Conservation (phyloP, 2,113 vertebrate species). For the Rhombomys opimus region DNA sequence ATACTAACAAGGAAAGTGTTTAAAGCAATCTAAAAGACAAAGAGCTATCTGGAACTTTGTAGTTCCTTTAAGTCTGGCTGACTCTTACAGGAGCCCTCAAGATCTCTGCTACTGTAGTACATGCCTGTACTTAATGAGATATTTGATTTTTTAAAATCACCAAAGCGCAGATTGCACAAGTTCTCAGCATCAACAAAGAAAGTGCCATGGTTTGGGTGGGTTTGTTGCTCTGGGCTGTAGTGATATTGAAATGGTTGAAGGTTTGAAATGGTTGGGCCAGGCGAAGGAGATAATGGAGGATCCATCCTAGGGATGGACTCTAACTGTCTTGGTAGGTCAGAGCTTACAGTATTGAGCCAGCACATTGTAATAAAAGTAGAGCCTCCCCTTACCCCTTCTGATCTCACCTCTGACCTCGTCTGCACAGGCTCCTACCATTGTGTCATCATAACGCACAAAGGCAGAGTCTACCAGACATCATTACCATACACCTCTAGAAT, state of each 20-base stretch:
- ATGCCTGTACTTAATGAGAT: no score
- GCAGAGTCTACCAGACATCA: no score
- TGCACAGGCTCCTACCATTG: background rate
- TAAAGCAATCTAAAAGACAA: background rate
- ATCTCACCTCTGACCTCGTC: background rate
- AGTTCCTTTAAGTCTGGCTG: background rate
- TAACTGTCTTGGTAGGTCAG: background rate
- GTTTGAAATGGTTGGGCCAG: background rate
- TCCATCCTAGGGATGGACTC: background rate
- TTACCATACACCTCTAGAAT: background rate
- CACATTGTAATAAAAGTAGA: background rate
- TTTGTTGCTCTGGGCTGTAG: background rate
- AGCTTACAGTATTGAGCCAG: background rate
- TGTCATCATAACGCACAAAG: background rate
- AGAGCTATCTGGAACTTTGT: background rate
- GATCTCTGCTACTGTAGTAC: background rate
- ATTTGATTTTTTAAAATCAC: background rate
- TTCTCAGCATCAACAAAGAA: background rate
- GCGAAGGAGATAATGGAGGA: background rate
- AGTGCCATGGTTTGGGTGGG: background rate
- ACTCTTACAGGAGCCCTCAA: background rate
- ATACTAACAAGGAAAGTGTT: background rate
- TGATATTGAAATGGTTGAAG: background rate
- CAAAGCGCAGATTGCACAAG: background rate
- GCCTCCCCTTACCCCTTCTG: accelerated